Base-by-base conservation (phyloP, 2,797 vertebrate species). In the Bradypus variegatus region DNA sequence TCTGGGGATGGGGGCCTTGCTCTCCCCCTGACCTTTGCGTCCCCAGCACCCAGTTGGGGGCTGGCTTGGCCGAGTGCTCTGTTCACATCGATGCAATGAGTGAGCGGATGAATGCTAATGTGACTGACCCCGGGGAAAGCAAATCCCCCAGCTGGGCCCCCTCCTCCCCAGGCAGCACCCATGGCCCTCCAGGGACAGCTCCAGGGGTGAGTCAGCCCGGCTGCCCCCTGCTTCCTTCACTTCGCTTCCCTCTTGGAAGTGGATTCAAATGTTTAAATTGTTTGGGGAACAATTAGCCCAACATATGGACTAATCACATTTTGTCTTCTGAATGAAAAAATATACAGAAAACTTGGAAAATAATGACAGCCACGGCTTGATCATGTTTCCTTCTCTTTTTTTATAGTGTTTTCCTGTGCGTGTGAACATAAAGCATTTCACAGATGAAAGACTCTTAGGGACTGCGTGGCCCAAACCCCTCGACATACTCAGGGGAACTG, bases 271-370 rank as follows among this genome's bases (percentile, higher is more conserved):
- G 76, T 94, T 95, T 92, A 72, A 89, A 31, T 84, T 94, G 89
- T 95, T 95, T 95, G 41, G 91, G 94, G 93, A 95, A 75, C 89
- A 89, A 96, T 95, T 95, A 95, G 72, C 86, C 86, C 80, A 75
- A 80, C 89, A 92, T 89, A 93, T 86, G 93, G 90, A 93, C 89
- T 95, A 48, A 94, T 95, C 88, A 91, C 91, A 79, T 95, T 94
- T 94, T 84, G 89, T 86, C 88, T 94, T 91, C 87, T 86, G 92
- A 45, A 92, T 90, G 80, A 93, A 93, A 93, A 89, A 93, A 90
- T n/a, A 89, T 72, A 93, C 36, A 65, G 75, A 81, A 90, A 92
- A 89, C 79, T 90, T 95, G 92, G n/a, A 65, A 94, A 96, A 82
- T 90, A 92, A 95, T 50, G 72, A 73, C 77, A 80, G 70, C 70